A percentile compares a stretch with the other conserved stretches of the same genome.
Evolutionary conservation across 2,113 vertebrate species (phyloP).

Genomic region (Tinamus guttatus): DNA sequence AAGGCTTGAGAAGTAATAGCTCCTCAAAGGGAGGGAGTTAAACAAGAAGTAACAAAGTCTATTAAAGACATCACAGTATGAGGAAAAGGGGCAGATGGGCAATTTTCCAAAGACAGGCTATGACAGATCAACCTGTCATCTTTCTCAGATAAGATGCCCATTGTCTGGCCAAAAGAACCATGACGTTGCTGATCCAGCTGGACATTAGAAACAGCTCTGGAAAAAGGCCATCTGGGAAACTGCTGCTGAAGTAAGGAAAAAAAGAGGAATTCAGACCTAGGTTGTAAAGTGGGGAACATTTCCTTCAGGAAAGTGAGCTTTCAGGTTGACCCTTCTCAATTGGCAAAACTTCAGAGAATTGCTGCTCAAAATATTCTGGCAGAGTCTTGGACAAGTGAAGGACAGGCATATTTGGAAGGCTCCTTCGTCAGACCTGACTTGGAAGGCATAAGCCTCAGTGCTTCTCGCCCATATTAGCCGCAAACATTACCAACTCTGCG

Average conservation of each 20-base stretch:
- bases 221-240: not conserved
- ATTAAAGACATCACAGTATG: not conserved
- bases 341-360: not conserved
- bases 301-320: not conserved
- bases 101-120: not conserved
- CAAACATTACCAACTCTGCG: not conserved
- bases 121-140: not conserved
- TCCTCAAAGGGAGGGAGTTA: not conserved
- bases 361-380: constrained; percentile 38
- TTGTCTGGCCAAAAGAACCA: not conserved
- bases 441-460: not conserved
- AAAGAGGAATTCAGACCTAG: not conserved
- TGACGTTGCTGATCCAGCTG: not conserved
- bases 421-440: not conserved
- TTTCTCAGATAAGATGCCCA: not conserved
- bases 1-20: not conserved
- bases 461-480: not conserved
- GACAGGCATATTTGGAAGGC: not conserved
- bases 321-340: not conserved
- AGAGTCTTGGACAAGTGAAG: constrained; percentile 6
- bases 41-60: not conserved
- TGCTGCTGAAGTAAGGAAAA: not conserved
- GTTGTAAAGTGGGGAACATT: not conserved
- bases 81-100: not conserved
- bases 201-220: not conserved